These are phyloP conservation scores for Prenolepis imparis DNA, from an alignment of 2,888 invertebrate genomes.

Conservation along the genomic window DNA sequence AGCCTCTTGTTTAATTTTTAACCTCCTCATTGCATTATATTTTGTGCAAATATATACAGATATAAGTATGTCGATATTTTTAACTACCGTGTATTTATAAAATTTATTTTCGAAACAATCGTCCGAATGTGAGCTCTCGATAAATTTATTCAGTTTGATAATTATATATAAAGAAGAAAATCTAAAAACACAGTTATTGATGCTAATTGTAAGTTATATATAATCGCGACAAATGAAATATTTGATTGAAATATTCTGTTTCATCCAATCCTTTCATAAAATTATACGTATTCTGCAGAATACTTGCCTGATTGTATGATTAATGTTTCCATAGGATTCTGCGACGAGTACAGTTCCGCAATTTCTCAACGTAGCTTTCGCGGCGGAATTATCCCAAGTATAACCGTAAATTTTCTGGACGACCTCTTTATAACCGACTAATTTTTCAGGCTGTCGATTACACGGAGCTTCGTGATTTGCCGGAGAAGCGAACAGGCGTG, in stretches of 20 bases:
- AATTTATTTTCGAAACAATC: not conserved
- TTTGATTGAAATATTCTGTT: not conserved
- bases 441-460: slow-evolving; percentile 58
- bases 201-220: not conserved
- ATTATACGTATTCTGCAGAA: not conserved
- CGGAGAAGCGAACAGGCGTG: slow-evolving; percentile 34
- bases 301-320: not conserved
- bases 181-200: not conserved
- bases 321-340: not conserved
- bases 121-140: not conserved
- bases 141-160: not conserved
- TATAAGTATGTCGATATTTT: not conserved
- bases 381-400: not conserved
- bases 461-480: slow-evolving; percentile 12
- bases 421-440: not conserved
- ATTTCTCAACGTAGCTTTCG: not conserved
- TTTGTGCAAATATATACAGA: not conserved
- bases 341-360: not conserved
- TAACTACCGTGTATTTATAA: not conserved
- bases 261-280: not conserved
- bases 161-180: not conserved
- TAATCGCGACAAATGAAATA: not conserved
- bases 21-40: not conserved
- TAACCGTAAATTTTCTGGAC: not conserved
- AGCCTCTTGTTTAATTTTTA: not conserved